phyloP scores from a whole-genome alignment of 2,888 invertebrate species.

The Dynastes tityus region DNA sequence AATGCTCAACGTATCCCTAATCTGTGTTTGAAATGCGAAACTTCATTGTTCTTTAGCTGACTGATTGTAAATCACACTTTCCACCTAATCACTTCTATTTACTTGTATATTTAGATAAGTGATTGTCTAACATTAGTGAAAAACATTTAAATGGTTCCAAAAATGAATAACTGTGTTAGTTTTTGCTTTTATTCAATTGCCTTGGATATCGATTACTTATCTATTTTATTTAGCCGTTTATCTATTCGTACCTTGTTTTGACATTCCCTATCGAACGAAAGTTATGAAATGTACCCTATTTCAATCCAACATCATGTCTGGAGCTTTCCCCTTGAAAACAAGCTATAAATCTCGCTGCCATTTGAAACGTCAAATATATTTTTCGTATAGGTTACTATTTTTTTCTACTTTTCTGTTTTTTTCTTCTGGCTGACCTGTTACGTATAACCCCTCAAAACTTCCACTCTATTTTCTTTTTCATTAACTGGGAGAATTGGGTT shows the following conservation, averaged over 20 bases:
- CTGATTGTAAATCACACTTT: not conserved
- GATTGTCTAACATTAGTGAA: not conserved
- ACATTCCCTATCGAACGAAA: not conserved
- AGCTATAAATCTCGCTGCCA: slow-evolving; percentile 12
- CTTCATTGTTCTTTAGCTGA: not conserved
- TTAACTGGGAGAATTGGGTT: no score
- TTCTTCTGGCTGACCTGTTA: not conserved
- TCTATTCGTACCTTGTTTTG: not conserved
- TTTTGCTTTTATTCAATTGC: not conserved
- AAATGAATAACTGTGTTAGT: not conserved
- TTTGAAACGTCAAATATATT: not conserved
- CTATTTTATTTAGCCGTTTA: no score
- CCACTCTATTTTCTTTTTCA: no score
- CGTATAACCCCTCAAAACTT: not conserved
- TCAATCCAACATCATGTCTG: not conserved
- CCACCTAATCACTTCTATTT: not conserved
- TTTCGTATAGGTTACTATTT: not conserved
- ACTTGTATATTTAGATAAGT: not conserved
- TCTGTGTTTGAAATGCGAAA: not conserved
- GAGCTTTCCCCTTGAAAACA: not conserved
- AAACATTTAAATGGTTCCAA: not conserved
- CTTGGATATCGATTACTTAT: not conserved
- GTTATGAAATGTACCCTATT: slow-evolving; percentile 19
- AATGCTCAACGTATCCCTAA: not conserved
- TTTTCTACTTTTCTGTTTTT: not conserved